A percentile compares a stretch with the other conserved stretches of the same genome.
Evolutionary conservation across 1,140 invertebrate genomes (phyloP).

Genomic region (Nebria ingens): DNA sequence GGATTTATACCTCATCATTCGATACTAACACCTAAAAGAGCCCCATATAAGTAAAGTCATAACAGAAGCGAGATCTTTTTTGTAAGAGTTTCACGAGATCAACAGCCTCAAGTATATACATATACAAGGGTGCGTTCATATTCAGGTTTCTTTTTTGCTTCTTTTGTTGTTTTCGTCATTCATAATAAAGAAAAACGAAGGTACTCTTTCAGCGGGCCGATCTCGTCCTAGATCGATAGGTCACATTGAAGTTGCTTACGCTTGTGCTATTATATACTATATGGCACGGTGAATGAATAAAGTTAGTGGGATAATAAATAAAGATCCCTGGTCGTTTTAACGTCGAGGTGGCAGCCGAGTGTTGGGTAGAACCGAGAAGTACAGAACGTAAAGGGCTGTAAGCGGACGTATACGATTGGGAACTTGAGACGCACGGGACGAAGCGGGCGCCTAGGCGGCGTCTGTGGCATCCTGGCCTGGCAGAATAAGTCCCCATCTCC

Average conservation of each 20-base stretch:
- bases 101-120: no score
- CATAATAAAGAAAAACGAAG: not conserved
- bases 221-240: not conserved
- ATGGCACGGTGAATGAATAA: constrained; percentile 1
- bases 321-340: not conserved
- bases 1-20: no score
- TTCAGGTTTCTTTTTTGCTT: not conserved
- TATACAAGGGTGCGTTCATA: no score
- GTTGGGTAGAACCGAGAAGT: not conserved
- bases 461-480: constrained; percentile 2
- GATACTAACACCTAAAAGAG: no score
- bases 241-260: not conserved
- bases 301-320: not conserved
- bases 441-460: not conserved
- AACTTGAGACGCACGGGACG: not conserved
- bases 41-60: no score
- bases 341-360: not conserved
- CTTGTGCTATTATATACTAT: not conserved
- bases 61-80: no score
- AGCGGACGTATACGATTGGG: not conserved
- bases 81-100: no score
- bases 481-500: not conserved
- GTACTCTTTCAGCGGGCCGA: not conserved
- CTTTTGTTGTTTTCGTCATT: not conserved
- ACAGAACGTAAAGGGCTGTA: not conserved